Conservation (phyloP, 2,113 vertebrate genomes). For the Pitta sordida region DNA sequence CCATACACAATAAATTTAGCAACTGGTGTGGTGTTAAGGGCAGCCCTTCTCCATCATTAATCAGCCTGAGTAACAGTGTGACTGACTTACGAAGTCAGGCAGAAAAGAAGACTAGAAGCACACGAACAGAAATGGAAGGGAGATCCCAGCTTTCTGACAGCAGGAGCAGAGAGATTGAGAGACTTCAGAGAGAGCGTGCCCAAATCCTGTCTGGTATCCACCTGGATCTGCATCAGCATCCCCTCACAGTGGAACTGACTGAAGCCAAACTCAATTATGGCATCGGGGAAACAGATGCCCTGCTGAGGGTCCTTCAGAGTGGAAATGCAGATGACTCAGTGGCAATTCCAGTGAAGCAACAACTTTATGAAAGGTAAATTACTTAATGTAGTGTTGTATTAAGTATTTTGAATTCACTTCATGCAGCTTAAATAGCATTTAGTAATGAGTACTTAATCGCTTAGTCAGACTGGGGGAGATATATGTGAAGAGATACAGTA, state of each 20-base stretch:
- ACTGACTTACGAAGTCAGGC: not conserved
- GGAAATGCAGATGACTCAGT: slow-evolving; percentile 64
- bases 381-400: not conserved
- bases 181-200: slow-evolving; percentile 76
- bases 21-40: slow-evolving; percentile 84
- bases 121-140: not conserved
- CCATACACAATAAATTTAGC: slow-evolving; percentile 89
- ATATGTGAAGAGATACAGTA: not conserved
- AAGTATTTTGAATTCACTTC: not conserved
- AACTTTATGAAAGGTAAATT: slow-evolving; percentile 79
- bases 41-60: not conserved
- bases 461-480: not conserved
- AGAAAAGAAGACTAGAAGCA: not conserved
- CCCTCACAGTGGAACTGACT: slow-evolving; percentile 84
- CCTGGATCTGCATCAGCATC: slow-evolving; percentile 78
- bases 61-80: not conserved
- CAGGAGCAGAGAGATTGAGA: slow-evolving; percentile 76
- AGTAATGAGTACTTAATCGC: not conserved
- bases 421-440: not conserved
- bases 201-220: slow-evolving; percentile 82
- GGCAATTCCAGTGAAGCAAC: slow-evolving; percentile 67
- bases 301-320: slow-evolving; percentile 82
- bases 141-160: slow-evolving; percentile 20
- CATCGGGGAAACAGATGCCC: slow-evolving; percentile 85
- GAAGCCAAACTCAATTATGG: slow-evolving; percentile 90